Evolutionary conservation across 1,140 invertebrate species (phyloP), one percentile per base, ranked within the genome.

Genomic region (Steinernema feltiae): DNA sequence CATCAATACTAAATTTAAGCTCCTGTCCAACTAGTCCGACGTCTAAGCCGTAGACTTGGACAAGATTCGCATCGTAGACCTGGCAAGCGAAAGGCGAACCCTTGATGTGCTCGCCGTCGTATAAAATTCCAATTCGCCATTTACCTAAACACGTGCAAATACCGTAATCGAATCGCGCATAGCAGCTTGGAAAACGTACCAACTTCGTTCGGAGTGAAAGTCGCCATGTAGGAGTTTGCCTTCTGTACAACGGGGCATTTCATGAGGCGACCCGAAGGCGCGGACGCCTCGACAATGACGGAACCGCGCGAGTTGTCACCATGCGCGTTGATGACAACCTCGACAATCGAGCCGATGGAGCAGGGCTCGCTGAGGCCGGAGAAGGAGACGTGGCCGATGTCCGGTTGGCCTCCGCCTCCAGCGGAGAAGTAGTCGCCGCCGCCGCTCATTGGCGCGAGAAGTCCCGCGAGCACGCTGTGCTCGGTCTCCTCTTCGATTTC

Each of bases 51-150:
- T 89, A 86, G 0, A 92, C 81, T 89, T 91, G 78, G 18, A 97
- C 91, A 18, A 93, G 92, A 78, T 93, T 91, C 0, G 95, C 93
- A 88, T 99, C 95, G 82, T 95, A 98, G 0, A 98, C 95, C 85
- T 95, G 93, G 85, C 96, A 98, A 0, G 92, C 93, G 87, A 97
- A 98, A 1, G 96, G 96, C 72, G 94, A 94, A 69, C 95, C 95
- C 86, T 93, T 92, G 81, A 98, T 97, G 86, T 97, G 93, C 84
- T 94, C 92, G 41, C 93, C 93, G 83, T 96, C 94, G 87, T 97
- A 97, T 27, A 93, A 92, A 75, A 98, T 95, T 77, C 92, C 92
- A 71, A 98, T 95, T 79, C 93, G 92, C 95, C 95, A 98, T 82
- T 95, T 93, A 48, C 89, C 89, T 89, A 79, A 73, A 81, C 77